Evolutionary conservation across 2,113 vertebrate species (phyloP).

Genomic region (Prietella phreatophila): DNA sequence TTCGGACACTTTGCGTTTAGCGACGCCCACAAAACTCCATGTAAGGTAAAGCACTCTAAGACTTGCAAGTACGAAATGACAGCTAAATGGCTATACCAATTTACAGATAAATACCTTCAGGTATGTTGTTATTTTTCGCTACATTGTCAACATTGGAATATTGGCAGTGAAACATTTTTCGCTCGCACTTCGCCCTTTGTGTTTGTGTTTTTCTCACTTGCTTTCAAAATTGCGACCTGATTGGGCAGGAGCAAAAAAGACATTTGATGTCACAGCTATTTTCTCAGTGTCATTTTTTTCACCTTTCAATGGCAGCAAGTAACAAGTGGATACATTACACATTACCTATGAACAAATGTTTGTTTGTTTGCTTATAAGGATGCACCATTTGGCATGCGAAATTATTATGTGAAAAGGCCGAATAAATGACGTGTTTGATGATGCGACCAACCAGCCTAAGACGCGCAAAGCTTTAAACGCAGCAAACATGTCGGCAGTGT

Average conservation of each 20-base stretch:
- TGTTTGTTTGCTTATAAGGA: background rate
- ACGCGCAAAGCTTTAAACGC: too few species aligned
- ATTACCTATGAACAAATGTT: too few species aligned
- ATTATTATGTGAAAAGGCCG: too few species aligned
- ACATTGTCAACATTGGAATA: background rate
- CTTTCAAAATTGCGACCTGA: background rate
- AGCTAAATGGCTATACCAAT: background rate
- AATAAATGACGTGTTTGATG: too few species aligned
- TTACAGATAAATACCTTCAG: background rate
- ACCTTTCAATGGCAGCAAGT: too few species aligned
- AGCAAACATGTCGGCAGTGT: too few species aligned
- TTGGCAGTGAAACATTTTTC: background rate
- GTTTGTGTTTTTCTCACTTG: background rate
- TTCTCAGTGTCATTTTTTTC: background rate
- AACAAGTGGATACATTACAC: too few species aligned
- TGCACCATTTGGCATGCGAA: too few species aligned
- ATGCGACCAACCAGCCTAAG: too few species aligned
- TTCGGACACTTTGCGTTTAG: background rate
- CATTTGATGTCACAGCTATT: background rate
- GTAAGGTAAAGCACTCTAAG: background rate
- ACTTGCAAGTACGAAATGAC: background rate
- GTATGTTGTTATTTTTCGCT: background rate
- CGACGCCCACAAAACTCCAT: background rate
- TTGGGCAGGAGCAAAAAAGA: background rate
- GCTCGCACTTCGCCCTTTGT: background rate